Evolutionary conservation across 2,113 vertebrate genomes (phyloP), one percentile per base, ranked within the genome.

Genomic region (Mirza zaza): DNA sequence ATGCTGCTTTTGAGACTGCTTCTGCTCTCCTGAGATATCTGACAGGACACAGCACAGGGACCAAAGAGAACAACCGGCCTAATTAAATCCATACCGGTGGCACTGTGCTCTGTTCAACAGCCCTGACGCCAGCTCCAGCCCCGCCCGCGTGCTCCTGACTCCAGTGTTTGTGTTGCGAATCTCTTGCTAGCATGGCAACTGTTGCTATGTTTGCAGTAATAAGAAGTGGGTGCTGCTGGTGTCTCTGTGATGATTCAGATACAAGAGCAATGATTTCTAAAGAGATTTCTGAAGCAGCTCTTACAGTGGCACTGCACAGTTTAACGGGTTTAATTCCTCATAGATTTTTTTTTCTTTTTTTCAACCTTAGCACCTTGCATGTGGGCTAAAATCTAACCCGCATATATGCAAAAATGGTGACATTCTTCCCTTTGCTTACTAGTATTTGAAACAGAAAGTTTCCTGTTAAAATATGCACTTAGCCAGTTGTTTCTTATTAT

Each of bases 181-280:
- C 76, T 73, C 88, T n/a, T 57, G 93, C 79, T 32, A 73, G 94
- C 98, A 92, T 98, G 93, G 98, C 96, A 98, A 99, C 98, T 82
- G 98, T 98, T 98, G 89, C 94, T 93, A 95, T 82, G 96, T 98
- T 97, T 92, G 89, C 94, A 98, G 94, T 92, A 96, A 95, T 96
- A 87, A 91, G 96, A 97, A 96, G 96, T 83, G 75, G 97, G 93
- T 93, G 95, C 96, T 94, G 89, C 90, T 83, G 39, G 94, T 63
- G 84, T 77, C 87, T 95, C 82, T 10, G 59, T 94, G 94, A 98
- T 48, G 94, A 95, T 92, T 75, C 86, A 71, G 79, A 94, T 88
- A 91, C 82, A 83, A 85, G 68, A 97, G 95, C 91, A 59, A 77
- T 83, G 96, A 93, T 91, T 96, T 98, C 93, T 93, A 96, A 97